phyloP scores from a whole-genome alignment of 1,140 invertebrate species.

The Drosophila murphyi region DNA sequence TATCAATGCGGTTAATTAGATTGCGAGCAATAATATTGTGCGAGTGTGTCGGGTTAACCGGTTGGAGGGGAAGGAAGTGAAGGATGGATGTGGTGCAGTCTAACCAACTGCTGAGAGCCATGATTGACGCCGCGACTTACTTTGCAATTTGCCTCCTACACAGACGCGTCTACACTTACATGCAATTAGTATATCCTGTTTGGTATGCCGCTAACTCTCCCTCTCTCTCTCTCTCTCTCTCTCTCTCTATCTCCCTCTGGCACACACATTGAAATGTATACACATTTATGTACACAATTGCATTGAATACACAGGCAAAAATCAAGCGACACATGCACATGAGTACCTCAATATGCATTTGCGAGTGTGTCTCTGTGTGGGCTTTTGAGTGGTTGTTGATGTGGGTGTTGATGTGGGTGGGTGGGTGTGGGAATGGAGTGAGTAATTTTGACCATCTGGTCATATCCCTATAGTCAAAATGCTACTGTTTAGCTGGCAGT shows the following conservation, averaged over 20 bases:
- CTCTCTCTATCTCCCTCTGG: conserved; percentile 29
- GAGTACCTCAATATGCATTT: conserved; percentile 16
- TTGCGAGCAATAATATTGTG: conserved; percentile 76
- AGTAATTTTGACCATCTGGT: conserved; percentile 25
- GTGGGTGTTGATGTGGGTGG: not conserved
- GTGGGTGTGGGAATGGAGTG: not conserved
- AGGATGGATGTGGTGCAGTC: not conserved
- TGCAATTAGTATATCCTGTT: conserved; percentile 78
- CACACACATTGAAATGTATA: conserved; percentile 14
- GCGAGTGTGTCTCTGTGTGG: not conserved
- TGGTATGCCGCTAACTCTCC: conserved; percentile 26
- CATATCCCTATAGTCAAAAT: conserved; percentile 28
- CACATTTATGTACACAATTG: conserved; percentile 7
- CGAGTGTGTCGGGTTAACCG: conserved; percentile 31
- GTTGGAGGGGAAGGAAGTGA: not conserved
- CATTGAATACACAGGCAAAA: conserved; percentile 60
- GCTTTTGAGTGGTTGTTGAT: not conserved
- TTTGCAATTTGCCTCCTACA: conserved; percentile 25
- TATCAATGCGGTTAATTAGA: conserved; percentile 72
- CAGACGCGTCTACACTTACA: conserved; percentile 51
- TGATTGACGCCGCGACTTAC: conserved; percentile 39
- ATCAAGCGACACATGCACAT: conserved; percentile 64
- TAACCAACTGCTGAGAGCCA: conserved; percentile 6
- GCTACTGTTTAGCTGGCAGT: conserved; percentile 9
- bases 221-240: conserved; percentile 16